phyloP scores from a whole-genome alignment of 2,113 vertebrate genomes.

The Cephalopholis sonnerati region DNA sequence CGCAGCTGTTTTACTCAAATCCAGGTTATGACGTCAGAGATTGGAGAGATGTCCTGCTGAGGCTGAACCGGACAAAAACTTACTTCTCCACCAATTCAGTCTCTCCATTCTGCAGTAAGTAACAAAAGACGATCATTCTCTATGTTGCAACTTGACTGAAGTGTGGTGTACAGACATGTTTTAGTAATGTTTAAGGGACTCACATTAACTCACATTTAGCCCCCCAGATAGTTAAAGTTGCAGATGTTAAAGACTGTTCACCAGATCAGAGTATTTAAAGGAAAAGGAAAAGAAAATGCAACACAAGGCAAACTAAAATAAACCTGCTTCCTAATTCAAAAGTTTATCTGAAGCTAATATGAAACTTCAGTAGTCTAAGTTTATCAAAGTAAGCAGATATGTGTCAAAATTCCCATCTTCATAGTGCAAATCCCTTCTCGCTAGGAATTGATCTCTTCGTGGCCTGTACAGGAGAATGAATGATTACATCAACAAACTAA shows the following conservation, averaged over 20 bases:
- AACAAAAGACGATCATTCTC: not conserved
- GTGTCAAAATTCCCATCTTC: not conserved
- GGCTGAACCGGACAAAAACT: conserved; percentile 38
- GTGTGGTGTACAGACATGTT: not conserved
- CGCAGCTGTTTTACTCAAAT: conserved; percentile 18
- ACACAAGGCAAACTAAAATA: not conserved
- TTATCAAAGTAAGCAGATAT: not conserved
- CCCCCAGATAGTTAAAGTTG: not conserved
- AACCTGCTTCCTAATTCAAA: not conserved
- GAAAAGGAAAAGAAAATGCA: not conserved
- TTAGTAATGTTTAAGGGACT: not conserved
- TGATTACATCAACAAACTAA: not conserved
- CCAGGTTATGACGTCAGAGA: conserved; percentile 76
- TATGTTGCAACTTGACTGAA: not conserved
- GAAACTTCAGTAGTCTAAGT: too few relatives aligned
- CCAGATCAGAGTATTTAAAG: not conserved
- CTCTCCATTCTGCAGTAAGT: conserved; percentile 83
- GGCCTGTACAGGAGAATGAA: not conserved
- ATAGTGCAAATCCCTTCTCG: not conserved
- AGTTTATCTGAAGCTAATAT: not conserved
- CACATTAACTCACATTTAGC: not conserved
- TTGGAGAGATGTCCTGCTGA: conserved; percentile 75
- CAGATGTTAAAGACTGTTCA: not conserved
- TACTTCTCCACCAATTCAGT: conserved; percentile 80
- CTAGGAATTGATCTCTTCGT: not conserved